Conservation (phyloP, 2,113 vertebrate species). For the Craseonycteris thonglongyai region DNA sequence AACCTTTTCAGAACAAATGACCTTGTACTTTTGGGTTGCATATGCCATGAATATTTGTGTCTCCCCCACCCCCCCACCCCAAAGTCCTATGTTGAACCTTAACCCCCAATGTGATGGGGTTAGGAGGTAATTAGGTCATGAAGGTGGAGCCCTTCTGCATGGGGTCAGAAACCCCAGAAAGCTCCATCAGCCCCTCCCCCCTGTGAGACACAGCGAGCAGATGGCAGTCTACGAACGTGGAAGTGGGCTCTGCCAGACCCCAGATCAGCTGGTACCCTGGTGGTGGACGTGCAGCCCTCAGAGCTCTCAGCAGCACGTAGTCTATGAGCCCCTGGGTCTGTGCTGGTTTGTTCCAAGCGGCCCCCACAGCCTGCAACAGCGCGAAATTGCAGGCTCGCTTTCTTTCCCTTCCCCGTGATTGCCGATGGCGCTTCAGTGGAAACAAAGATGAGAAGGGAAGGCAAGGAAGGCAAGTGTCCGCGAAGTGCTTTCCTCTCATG, state of each 20-base stretch:
- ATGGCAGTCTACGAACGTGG: background rate
- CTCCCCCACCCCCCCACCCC: no score
- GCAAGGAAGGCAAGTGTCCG: background rate
- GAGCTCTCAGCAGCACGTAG: background rate
- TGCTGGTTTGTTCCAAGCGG: no score
- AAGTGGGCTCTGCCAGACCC: background rate
- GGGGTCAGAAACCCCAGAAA: no score
- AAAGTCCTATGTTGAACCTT: background rate
- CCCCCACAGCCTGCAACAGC: background rate
- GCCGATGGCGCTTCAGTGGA: background rate
- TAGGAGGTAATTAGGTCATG: background rate
- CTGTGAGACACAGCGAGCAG: fast-evolving
- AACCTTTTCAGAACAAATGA: background rate
- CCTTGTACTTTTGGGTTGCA: background rate
- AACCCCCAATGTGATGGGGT: background rate
- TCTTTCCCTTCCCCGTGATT: background rate
- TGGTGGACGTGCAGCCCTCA: background rate
- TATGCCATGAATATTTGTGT: background rate
- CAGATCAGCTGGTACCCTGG: fast-evolving
- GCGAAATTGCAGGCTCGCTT: fast-evolving
- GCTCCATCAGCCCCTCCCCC: background rate
- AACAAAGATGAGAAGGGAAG: background rate
- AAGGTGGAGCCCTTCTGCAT: background rate
- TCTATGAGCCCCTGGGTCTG: fast-evolving
- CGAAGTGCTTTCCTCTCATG: background rate